Base-by-base conservation (phyloP, 2,797 vertebrate genomes). In the Acrossocheilus wenchowensis region DNA sequence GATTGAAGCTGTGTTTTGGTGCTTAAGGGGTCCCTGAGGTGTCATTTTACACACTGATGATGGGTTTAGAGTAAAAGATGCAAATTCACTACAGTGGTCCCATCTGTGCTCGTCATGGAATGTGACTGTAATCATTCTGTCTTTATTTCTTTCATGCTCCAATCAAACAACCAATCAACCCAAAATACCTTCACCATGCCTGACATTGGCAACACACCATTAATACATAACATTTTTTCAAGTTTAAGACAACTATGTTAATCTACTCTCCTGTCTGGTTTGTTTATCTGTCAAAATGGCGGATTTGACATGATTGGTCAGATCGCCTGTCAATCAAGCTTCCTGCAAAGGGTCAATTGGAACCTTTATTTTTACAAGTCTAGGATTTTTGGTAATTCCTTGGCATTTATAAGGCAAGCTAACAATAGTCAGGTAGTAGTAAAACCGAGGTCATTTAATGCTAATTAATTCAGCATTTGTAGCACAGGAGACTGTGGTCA, bases 1-100 rank as follows among this genome's bases (percentile, higher is more conserved):
- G 84, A 86, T 81, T 81, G 23, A 81, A 86, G 78, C 43, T 41
- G 34, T 81, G 69, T 81, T 81, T 36, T 86, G 69, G 45, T 52
- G 54, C 69, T 81, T 21, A 21, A 36, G 43, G 23, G 71, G 34
- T 74, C 57, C 85, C 78, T 54, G 34, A 66, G 57, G 78, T 81
- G 57, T 75, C 71, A 85, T 79, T 52, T 71, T 39, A 81, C 41
- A 30, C 14, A 41, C 21, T 86, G 21, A 81, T 64, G 54, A 80
- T 79, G 66, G 39, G 36, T 68, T 84, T 85, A 19, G 75, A 71
- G 39, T 21, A 50, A 34, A 64, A 73, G 21, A 79, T 73, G 66
- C 52, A 39, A 64, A 86, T 64, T 41, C 48, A 19, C 26, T 60
- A 26, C n/a, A 36, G 68, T 81, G 84, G 78, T 81, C 78, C 43